Conservation (phyloP, 2,888 invertebrate genomes). For the Sepiola atlantica region DNA sequence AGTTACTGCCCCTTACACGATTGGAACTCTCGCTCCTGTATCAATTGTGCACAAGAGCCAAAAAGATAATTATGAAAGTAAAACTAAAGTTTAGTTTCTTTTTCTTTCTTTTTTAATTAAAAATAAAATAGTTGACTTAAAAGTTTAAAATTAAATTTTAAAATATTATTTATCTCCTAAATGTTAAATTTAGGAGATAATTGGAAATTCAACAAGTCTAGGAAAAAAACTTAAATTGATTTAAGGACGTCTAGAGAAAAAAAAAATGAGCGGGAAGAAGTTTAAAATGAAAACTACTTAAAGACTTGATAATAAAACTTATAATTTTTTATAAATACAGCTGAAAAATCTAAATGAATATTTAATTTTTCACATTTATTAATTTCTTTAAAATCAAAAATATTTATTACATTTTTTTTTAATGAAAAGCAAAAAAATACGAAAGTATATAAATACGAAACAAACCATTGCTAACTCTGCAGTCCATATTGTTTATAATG, state of each 20-base stretch:
- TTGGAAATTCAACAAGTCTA: background rate
- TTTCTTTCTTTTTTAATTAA: no score
- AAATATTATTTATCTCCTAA: no score
- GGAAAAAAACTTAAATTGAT: no score
- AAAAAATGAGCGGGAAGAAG: background rate
- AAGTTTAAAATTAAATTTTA: no score
- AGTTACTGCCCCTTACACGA: no score
- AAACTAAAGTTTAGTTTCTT: no score
- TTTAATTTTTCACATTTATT: background rate
- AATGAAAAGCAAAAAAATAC: background rate
- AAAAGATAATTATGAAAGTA: no score
- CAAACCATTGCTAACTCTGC: background rate
- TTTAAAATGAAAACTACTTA: background rate
- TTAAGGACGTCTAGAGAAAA: background rate
- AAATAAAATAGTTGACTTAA: no score
- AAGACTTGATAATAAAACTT: background rate
- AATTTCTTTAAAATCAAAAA: background rate
- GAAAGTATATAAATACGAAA: background rate
- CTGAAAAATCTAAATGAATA: background rate
- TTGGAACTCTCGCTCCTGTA: no score
- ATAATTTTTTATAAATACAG: background rate
- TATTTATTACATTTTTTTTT: background rate
- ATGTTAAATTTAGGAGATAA: background rate
- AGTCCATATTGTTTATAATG: background rate
- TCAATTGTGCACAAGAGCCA: no score